These are phyloP conservation scores for Dendrocopos noguchii DNA, from an alignment of 2,113 vertebrate species.

Conservation along the genomic window DNA sequence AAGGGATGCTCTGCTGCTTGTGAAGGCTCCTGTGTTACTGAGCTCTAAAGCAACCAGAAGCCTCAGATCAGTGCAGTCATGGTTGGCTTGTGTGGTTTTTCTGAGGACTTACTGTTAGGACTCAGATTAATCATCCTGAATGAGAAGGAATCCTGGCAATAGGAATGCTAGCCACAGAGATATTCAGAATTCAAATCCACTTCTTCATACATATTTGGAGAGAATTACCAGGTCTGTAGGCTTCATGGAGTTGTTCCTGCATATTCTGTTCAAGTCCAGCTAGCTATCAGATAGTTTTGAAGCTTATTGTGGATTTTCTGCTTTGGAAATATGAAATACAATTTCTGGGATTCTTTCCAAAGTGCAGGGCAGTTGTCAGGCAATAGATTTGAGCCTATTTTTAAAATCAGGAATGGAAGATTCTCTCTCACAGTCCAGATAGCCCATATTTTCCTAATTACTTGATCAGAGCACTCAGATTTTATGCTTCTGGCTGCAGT, in stretches of 20 bases:
- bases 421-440: background rate
- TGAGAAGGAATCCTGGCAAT: background rate
- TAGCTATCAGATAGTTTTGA: background rate
- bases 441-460: slow-evolving; percentile 38
- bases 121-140: background rate
- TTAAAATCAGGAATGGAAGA: background rate
- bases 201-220: background rate
- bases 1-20: background rate
- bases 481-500: slow-evolving; percentile 11
- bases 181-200: background rate
- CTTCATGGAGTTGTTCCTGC: background rate
- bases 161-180: background rate
- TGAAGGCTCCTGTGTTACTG: background rate
- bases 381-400: slow-evolving; percentile 1
- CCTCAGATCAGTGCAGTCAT: background rate
- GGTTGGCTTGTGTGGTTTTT: background rate
- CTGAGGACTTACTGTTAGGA: background rate
- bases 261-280: background rate
- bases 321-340: background rate
- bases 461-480: slow-evolving; percentile 36
- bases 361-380: background rate
- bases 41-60: background rate
- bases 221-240: background rate
- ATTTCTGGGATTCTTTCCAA: slow-evolving; percentile 6
- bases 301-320: background rate